phyloP scores from a whole-genome alignment of 1,140 invertebrate species.

The Platyscapa corneri region DNA sequence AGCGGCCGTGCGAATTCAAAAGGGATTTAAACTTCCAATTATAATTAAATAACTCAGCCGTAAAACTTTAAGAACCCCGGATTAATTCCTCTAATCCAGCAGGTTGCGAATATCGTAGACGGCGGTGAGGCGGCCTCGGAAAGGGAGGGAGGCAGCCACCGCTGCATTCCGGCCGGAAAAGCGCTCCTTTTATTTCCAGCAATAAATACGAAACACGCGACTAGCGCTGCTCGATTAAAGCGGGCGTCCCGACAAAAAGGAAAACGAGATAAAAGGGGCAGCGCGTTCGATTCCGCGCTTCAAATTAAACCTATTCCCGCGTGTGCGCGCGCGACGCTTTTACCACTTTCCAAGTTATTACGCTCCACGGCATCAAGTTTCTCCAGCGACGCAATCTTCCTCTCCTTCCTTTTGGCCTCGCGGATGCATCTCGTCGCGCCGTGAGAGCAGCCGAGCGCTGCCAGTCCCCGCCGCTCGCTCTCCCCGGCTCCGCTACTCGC shows the following conservation, averaged over 20 bases:
- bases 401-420: constrained; percentile 1
- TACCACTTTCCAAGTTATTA: constrained; percentile 48
- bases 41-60: constrained; percentile 2
- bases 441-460: constrained; percentile 22
- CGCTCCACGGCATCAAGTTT: constrained; percentile 37
- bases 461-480: background rate
- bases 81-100: constrained; percentile 8
- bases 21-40: background rate
- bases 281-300: constrained; percentile 19
- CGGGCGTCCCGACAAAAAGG: background rate
- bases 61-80: background rate
- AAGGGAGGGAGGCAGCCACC: background rate
- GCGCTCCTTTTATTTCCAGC: constrained; percentile 3
- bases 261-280: constrained; percentile 2
- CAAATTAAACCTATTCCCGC: constrained; percentile 15
- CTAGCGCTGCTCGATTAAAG: background rate
- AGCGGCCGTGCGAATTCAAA: background rate
- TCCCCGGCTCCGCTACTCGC: background rate
- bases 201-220: constrained; percentile 18
- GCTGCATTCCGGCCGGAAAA: background rate
- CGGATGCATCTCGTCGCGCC: constrained; percentile 20
- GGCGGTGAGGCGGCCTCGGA: background rate
- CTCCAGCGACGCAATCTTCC: constrained; percentile 23
- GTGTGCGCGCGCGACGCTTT: constrained; percentile 14
- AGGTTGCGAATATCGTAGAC: too few species aligned